Conservation (phyloP, 2,797 vertebrate species). For the Hydrocynus forskahlii region DNA sequence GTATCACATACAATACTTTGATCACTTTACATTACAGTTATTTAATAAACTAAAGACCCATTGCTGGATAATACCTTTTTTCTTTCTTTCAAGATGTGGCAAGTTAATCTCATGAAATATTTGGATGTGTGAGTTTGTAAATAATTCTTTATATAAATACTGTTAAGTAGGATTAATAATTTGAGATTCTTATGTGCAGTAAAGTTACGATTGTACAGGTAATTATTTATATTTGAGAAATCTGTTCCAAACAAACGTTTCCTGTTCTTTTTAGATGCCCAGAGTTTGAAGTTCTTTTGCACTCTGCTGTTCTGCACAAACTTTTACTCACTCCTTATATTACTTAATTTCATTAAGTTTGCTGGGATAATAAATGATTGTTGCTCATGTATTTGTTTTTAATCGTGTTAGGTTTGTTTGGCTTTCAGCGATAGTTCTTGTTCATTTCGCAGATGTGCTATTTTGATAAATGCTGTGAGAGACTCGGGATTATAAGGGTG, state of each 20-base stretch:
- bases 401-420: not conserved
- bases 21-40: not conserved
- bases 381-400: not conserved
- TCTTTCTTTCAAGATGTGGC: not conserved
- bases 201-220: not conserved
- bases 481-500: no score
- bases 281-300: not conserved
- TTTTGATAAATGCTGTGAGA: no score
- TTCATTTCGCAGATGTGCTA: not conserved
- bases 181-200: not conserved
- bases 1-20: not conserved
- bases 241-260: not conserved
- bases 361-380: slow-evolving; percentile 1
- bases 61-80: not conserved
- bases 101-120: not conserved
- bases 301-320: not conserved
- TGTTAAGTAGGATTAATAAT: not conserved
- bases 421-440: not conserved
- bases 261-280: not conserved
- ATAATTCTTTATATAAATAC: slow-evolving; percentile 1
- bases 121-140: not conserved
- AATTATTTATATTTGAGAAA: slow-evolving; percentile 1
- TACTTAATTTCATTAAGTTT: not conserved
- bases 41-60: not conserved
- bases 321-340: not conserved